A percentile compares a stretch with the other conserved stretches of the same genome.
Evolutionary conservation across 2,888 invertebrate species (phyloP).

Genomic region (Pristionchus fissidentatus): DNA sequence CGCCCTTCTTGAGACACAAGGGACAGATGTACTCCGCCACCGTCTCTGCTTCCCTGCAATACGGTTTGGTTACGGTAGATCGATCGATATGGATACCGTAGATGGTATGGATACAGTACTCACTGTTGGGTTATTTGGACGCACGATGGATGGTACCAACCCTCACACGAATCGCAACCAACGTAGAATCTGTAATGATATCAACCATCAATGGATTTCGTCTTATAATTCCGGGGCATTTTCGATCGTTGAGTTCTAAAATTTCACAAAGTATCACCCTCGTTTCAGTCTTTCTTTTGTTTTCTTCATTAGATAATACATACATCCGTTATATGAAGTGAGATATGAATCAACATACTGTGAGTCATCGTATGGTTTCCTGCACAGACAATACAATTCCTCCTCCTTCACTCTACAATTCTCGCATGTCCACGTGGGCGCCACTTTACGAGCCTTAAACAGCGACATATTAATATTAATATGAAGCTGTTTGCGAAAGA

Average conservation of each 20-base stretch:
- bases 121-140: slow-evolving; percentile 82
- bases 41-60: slow-evolving; percentile 85
- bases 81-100: background rate
- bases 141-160: slow-evolving; percentile 98
- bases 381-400: slow-evolving; percentile 92
- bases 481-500: too few species aligned
- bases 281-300: too few species aligned
- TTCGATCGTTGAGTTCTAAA: too few species aligned
- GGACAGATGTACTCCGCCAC: slow-evolving; percentile 97
- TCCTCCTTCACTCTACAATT: slow-evolving; percentile 79
- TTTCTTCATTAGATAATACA: too few species aligned
- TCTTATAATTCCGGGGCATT: too few species aligned
- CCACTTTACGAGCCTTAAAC: slow-evolving; percentile 76
- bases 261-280: too few species aligned
- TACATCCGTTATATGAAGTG: background rate
- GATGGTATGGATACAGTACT: slow-evolving; percentile 49
- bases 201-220: too few species aligned
- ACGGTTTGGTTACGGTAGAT: background rate
- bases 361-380: slow-evolving; percentile 95
- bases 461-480: too few species aligned
- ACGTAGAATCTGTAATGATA: slow-evolving; percentile 95
- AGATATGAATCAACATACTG: slow-evolving; percentile 81
- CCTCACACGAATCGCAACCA: slow-evolving; percentile 97
- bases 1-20: slow-evolving; percentile 81
- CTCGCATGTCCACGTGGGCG: background rate